Conservation (phyloP, 1,140 invertebrate genomes). For the Drosophila triauraria region DNA sequence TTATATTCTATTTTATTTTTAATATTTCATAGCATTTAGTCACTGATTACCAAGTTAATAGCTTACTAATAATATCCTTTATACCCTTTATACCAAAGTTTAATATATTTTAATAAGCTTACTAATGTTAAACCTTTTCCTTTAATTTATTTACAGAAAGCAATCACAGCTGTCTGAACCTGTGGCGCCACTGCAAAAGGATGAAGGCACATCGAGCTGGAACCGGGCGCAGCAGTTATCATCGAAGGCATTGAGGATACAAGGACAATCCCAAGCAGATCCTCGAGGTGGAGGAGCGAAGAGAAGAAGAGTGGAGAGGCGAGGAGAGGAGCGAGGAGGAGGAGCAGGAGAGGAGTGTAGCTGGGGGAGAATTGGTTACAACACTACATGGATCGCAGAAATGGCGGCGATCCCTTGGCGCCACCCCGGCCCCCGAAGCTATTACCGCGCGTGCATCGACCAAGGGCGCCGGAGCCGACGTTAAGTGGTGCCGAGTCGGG, state of each 20-base stretch:
- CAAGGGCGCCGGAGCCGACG: slow-evolving; percentile 86
- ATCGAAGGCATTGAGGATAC: slow-evolving; percentile 62
- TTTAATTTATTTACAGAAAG: slow-evolving; percentile 46
- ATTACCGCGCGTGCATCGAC: slow-evolving; percentile 88
- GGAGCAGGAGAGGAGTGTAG: slow-evolving; percentile 36
- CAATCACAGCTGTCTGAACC: slow-evolving; percentile 46
- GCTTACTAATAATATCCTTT: not conserved
- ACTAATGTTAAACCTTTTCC: not conserved
- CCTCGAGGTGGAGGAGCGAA: slow-evolving; percentile 33
- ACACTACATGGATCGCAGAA: slow-evolving; percentile 86
- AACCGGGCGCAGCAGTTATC: slow-evolving; percentile 57
- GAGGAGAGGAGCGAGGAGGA: slow-evolving; percentile 48
- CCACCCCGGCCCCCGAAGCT: slow-evolving; percentile 88
- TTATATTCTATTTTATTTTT: not conserved
- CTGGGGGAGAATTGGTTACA: slow-evolving; percentile 66
- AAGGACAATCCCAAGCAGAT: slow-evolving; percentile 1
- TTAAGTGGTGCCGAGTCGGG: slow-evolving; percentile 66
- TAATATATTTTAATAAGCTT: not conserved
- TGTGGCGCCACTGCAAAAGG: slow-evolving; percentile 59
- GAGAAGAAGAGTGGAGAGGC: slow-evolving; percentile 22
- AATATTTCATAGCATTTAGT: not conserved
- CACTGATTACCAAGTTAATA: not conserved
- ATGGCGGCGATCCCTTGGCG: slow-evolving; percentile 89
- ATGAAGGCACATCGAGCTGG: slow-evolving; percentile 76
- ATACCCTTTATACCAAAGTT: too few species aligned